A percentile compares a stretch with the other conserved stretches of the same genome.
Evolutionary conservation across 1,140 invertebrate species (phyloP).

Genomic region (Aphidius ervi): DNA sequence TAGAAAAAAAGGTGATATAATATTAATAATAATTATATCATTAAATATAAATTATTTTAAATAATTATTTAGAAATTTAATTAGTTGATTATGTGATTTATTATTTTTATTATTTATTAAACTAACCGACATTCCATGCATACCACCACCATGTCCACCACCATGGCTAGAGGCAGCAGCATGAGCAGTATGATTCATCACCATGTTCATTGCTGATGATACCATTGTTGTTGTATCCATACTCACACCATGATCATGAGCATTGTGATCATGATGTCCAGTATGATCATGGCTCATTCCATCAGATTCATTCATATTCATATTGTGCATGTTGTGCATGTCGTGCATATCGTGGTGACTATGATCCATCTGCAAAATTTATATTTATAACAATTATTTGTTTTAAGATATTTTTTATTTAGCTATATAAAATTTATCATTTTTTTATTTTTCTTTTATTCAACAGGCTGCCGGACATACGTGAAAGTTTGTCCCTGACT

Average conservation of each 20-base stretch:
- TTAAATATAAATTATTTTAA: no score
- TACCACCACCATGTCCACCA: slow-evolving; percentile 18
- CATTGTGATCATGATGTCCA: slow-evolving; percentile 25
- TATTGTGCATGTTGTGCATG: slow-evolving; percentile 6
- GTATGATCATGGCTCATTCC: slow-evolving; percentile 22
- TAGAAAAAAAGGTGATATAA: not conserved
- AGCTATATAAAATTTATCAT: not conserved
- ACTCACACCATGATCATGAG: slow-evolving; percentile 19
- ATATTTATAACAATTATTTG: not conserved
- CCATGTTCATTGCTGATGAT: slow-evolving; percentile 26
- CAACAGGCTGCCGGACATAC: not conserved
- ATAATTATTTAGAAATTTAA: not conserved
- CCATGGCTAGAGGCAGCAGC: slow-evolving; percentile 8
- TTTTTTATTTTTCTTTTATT: not conserved
- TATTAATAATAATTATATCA: no score
- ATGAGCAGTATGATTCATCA: slow-evolving; percentile 11
- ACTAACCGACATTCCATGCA: slow-evolving; percentile 47
- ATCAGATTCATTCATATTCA: slow-evolving; percentile 5
- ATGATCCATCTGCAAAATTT: not conserved
- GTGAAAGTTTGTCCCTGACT: no score
- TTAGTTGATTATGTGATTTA: not conserved
- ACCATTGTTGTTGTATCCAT: slow-evolving; percentile 21
- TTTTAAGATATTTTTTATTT: no score
- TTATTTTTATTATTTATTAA: slow-evolving; percentile 9
- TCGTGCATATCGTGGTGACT: slow-evolving; percentile 18